phyloP scores from a whole-genome alignment of 23 tunicate genomes.

The Trididemnum clinides region DNA sequence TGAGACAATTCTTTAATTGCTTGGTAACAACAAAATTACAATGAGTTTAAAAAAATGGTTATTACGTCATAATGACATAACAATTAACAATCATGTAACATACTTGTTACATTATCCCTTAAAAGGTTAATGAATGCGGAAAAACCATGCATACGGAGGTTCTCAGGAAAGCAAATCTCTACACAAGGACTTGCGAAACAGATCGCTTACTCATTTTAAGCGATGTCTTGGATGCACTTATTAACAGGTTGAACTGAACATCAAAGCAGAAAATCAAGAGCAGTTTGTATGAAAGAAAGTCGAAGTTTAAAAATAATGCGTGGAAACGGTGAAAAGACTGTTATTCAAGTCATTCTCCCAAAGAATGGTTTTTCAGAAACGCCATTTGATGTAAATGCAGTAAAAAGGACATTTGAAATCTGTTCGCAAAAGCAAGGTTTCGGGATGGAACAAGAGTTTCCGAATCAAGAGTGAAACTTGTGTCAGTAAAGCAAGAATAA shows the following conservation, averaged over 20 bases:
- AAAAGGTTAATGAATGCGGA: too few species aligned
- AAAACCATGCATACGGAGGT: background rate
- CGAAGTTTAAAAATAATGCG: background rate
- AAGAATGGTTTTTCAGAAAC: background rate
- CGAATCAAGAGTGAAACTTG: too few species aligned
- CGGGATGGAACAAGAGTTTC: background rate
- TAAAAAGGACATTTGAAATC: background rate
- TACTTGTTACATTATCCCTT: too few species aligned
- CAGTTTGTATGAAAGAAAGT: background rate
- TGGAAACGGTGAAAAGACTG: constrained; percentile 9
- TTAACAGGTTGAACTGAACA: background rate
- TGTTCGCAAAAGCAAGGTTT: background rate
- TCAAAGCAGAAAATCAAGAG: background rate
- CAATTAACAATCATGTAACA: too few species aligned
- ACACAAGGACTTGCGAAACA: background rate
- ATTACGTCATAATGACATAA: too few species aligned
- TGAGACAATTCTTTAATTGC: too few species aligned
- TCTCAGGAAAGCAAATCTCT: background rate
- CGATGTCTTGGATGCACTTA: background rate
- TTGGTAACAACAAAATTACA: too few species aligned
- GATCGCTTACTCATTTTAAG: background rate
- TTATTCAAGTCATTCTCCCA: background rate
- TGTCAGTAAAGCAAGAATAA: background rate
- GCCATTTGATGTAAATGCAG: background rate
- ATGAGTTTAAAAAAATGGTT: too few species aligned